Conservation (phyloP, 2,797 vertebrate genomes). For the Heterohyrax brucei region DNA sequence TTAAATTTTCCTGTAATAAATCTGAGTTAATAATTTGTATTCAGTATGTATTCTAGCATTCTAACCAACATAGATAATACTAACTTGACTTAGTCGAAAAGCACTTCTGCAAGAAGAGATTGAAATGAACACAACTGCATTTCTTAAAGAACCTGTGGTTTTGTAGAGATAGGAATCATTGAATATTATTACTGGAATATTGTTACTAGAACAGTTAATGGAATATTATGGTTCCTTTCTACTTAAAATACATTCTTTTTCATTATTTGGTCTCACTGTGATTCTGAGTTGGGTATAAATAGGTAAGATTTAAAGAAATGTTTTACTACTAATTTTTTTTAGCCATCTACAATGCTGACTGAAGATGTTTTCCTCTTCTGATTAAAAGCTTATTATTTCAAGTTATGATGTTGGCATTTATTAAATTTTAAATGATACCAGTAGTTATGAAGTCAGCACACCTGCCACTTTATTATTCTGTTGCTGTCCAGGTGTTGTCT, state of each 20-base stretch:
- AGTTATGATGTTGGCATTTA: slow-evolving; percentile 30
- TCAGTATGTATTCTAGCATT: slow-evolving; percentile 36
- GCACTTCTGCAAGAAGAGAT: slow-evolving; percentile 58
- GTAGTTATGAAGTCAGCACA: not conserved
- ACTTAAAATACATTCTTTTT: not conserved
- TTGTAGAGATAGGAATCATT: slow-evolving; percentile 61
- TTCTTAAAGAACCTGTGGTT: slow-evolving; percentile 55
- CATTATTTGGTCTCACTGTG: slow-evolving; percentile 36
- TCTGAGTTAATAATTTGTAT: slow-evolving; percentile 35
- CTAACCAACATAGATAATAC: not conserved
- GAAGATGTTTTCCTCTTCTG: slow-evolving; percentile 51
- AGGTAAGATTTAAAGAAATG: slow-evolving; percentile 56
- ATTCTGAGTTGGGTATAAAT: slow-evolving; percentile 59
- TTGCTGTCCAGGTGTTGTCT: not conserved
- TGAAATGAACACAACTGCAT: slow-evolving; percentile 16
- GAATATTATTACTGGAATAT: not conserved
- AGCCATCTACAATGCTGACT: slow-evolving; percentile 51
- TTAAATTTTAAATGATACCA: slow-evolving; percentile 47
- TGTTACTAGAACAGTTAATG: not conserved
- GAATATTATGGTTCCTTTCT: not conserved
- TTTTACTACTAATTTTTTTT: slow-evolving; percentile 63
- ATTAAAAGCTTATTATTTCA: slow-evolving; percentile 52
- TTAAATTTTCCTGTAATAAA: not conserved
- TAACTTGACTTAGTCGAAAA: slow-evolving; percentile 29
- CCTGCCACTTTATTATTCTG: not conserved